Percentiles rank a stretch among this genome's conserved stretches.
phyloP scores from a whole-genome alignment of 2,113 vertebrate species.

The Lamprotornis superbus region DNA sequence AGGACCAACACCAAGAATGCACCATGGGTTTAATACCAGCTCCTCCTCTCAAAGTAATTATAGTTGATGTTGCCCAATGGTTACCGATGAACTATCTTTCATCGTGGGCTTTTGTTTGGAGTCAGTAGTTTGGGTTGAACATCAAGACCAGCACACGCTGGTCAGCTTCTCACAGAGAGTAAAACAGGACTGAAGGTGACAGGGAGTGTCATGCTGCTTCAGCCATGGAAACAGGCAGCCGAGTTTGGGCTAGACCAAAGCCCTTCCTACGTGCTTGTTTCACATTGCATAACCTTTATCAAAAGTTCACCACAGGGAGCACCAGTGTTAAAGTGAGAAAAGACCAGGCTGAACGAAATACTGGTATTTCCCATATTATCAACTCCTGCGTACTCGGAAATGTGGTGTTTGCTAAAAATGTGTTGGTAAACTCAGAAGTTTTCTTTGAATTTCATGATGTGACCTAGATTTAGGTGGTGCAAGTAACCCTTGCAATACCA shows the following conservation, averaged over 20 bases:
- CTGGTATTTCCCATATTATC: neutral
- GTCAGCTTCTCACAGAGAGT: neutral
- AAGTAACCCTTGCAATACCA: neutral
- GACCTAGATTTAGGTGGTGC: slow-evolving; percentile 14
- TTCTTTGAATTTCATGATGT: slow-evolving; percentile 27
- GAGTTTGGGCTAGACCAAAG: neutral
- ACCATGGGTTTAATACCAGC: slow-evolving; percentile 66
- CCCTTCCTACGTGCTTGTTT: neutral
- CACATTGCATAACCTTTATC: slow-evolving; percentile 9
- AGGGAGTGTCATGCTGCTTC: neutral
- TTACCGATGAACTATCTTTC: slow-evolving; percentile 41
- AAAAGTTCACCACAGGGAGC: neutral
- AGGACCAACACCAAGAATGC: slow-evolving; percentile 68
- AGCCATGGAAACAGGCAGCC: neutral
- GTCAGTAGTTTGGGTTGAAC: slow-evolving; percentile 21
- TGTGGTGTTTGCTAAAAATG: slow-evolving; percentile 22
- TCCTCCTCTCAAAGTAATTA: slow-evolving; percentile 54
- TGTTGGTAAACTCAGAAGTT: slow-evolving; percentile 7
- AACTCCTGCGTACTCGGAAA: neutral
- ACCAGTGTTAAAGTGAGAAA: slow-evolving; percentile 10
- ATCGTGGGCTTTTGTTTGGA: slow-evolving; percentile 20
- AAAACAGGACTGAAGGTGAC: slow-evolving; percentile 27
- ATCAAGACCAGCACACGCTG: neutral
- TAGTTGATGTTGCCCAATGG: slow-evolving; percentile 45
- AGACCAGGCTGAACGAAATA: neutral